phyloP scores from a whole-genome alignment of 2,113 vertebrate genomes.

The Antigone vipio region DNA sequence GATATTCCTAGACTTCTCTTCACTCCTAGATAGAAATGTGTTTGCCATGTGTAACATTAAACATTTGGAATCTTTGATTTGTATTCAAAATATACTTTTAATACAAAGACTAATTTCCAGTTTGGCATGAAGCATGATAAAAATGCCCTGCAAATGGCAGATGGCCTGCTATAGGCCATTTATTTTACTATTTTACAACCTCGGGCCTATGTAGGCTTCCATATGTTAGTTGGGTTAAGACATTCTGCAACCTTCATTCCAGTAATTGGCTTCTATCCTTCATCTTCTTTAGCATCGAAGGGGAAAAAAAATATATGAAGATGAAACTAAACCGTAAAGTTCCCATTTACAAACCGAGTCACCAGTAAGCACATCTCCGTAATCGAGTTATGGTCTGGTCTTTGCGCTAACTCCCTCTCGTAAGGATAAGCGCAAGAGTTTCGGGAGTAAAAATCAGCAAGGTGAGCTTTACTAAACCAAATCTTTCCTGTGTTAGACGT shows the following conservation, averaged over 20 bases:
- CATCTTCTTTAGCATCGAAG: background rate
- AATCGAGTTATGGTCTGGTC: background rate
- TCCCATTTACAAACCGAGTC: background rate
- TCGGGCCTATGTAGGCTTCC: slow-evolving; percentile 62
- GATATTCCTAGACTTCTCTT: background rate
- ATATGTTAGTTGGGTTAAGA: slow-evolving; percentile 72
- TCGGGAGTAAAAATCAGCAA: background rate
- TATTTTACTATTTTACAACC: slow-evolving; percentile 82
- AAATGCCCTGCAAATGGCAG: slow-evolving; percentile 71
- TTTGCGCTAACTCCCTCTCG: background rate
- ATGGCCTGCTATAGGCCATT: slow-evolving; percentile 78
- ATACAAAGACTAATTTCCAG: slow-evolving; percentile 72
- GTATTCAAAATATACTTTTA: slow-evolving; percentile 72
- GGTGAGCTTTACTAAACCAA: slow-evolving; percentile 38
- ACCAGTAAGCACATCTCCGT: background rate
- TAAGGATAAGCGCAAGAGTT: background rate
- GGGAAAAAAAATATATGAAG: background rate
- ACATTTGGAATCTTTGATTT: slow-evolving; percentile 55
- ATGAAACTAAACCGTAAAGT: background rate
- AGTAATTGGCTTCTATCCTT: slow-evolving; percentile 29
- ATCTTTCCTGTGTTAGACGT: background rate
- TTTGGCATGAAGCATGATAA: slow-evolving; percentile 65
- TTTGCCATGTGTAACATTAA: slow-evolving; percentile 40
- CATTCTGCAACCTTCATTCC: slow-evolving; percentile 50
- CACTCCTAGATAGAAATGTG: background rate